phyloP scores from a whole-genome alignment of 2,888 invertebrate species.

The Scaptomyza caliginosa region DNA sequence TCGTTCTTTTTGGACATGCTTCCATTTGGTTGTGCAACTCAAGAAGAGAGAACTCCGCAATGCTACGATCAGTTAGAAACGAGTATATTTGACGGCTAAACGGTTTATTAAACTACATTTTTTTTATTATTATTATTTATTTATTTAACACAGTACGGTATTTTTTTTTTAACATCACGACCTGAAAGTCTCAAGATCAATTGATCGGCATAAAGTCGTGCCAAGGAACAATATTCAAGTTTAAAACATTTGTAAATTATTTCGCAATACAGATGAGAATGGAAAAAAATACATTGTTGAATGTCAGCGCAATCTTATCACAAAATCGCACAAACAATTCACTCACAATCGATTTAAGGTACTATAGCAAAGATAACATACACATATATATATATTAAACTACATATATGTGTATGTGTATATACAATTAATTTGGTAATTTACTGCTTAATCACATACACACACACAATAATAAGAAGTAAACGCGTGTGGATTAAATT shows the following conservation, averaged over 20 bases:
- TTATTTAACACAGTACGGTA: neutral
- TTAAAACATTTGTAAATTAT: neutral
- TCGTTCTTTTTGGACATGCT: conserved; percentile 44
- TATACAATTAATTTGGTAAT: conserved; percentile 2
- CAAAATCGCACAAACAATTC: neutral
- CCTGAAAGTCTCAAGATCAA: neutral
- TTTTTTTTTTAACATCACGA: neutral
- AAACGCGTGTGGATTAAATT: conserved; percentile 2
- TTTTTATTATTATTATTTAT: no score
- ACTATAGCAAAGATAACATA: neutral
- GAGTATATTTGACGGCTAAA: conserved; percentile 11
- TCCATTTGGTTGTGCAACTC: conserved; percentile 56
- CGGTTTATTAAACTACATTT: conserved; percentile 17
- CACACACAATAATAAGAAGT: neutral
- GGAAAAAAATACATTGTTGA: neutral
- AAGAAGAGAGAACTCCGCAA: conserved; percentile 10
- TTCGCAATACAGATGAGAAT: neutral
- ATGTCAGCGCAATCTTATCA: neutral
- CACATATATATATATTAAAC: neutral
- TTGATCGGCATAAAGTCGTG: neutral
- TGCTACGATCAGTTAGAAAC: conserved; percentile 62
- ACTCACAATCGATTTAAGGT: neutral
- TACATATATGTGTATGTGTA: neutral
- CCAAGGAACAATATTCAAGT: neutral
- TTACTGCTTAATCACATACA: neutral